Base-by-base conservation (phyloP, 1,140 invertebrate genomes). In the Drosophila guanche region DNA sequence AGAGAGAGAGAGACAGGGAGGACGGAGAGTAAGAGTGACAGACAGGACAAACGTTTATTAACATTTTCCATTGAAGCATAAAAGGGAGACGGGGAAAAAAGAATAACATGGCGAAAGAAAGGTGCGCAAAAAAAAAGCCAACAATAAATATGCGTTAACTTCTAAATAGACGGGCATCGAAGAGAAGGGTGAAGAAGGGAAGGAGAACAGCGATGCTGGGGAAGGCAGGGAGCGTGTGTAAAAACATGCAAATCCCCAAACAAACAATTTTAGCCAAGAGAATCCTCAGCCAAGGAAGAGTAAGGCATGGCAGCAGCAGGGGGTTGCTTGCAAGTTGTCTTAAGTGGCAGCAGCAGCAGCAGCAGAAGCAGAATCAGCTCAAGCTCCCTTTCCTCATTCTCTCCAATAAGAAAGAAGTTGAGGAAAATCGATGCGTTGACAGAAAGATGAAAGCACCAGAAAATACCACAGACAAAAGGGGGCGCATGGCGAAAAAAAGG, bases 121-220 rank as follows among this genome's bases (percentile, higher is more conserved):
- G 83, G 83, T 84, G 80, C 59, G 10, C 33, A 12, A 37, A 37
- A 88, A 88, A 88, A 88, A 79, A 76, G 42, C 81, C 73, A 59
- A 83, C 84, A 81, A 88, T 88, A 88, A 88, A 88, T 89, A 88
- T 83, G 83, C 84, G 75, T 88, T 89, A 89, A 83, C 84, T 88
- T 89, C 75, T 56, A 73, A 72, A 89, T 70, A 79, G 74, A 69
- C 69, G 40, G 33, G 23, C 25, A 45, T 53, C 20, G 25, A 50
- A 29, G 55, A 23, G 55, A 23, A 29, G 29, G 37, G 57, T 43
- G 27, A 55, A 52, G 41, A 5, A 29, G 6, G 8, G 5, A 27
- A 27, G 29, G 12, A 3, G 33, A 37, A 1, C 3, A 12, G 33
- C 33, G 33, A 37, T 37, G 53, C 8, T 20, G 4, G 12, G 61